Conservation (phyloP, 92 coral and sea anemone genomes). For the Palythoa caribaeorum region DNA sequence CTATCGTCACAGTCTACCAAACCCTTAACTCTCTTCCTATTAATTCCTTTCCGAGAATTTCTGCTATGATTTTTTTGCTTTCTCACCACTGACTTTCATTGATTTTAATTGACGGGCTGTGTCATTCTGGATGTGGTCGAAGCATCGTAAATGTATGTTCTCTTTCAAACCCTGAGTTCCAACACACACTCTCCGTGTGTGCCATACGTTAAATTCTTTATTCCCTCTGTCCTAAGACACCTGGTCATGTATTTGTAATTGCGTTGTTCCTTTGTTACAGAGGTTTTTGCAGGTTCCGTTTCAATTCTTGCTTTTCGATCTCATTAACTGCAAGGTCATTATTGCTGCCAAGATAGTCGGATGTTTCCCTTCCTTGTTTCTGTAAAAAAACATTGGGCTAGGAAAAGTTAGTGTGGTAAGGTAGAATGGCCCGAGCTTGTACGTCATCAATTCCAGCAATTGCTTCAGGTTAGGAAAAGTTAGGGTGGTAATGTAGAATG, state of each 20-base stretch:
- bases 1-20: background rate
- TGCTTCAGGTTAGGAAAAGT: slow-evolving; percentile 59
- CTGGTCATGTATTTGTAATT: slow-evolving; percentile 26
- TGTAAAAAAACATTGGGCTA: slow-evolving; percentile 14
- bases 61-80: background rate
- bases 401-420: slow-evolving; percentile 31
- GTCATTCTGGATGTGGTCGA: slow-evolving; percentile 9
- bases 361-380: background rate
- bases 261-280: background rate
- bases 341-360: slow-evolving; percentile 28
- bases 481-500: slow-evolving; percentile 64
- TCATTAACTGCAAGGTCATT: background rate
- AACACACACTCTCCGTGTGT: slow-evolving; percentile 28
- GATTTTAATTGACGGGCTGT: background rate
- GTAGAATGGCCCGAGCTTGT: slow-evolving; percentile 34
- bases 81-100: background rate
- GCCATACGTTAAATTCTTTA: background rate
- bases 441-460: background rate
- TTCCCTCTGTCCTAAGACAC: background rate
- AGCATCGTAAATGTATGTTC: slow-evolving; percentile 27
- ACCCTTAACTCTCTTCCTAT: background rate
- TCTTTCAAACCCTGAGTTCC: background rate
- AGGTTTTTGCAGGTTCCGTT: background rate
- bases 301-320: no score
- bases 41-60: background rate